Conservation (phyloP, 2,797 vertebrate genomes). For the Dallia pectoralis region DNA sequence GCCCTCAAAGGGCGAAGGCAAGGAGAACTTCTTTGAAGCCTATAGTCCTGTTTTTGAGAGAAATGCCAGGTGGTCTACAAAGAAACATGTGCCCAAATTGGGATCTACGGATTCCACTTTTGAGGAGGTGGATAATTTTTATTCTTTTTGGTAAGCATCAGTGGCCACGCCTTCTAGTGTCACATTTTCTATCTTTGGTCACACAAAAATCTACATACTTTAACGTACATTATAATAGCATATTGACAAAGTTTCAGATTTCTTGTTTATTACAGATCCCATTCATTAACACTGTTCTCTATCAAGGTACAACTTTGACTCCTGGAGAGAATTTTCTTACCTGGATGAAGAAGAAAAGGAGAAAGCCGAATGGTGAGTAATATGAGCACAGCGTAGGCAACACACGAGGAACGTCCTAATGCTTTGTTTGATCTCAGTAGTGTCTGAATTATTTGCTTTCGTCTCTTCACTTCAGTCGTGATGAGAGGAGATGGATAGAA, state of each 20-base stretch:
- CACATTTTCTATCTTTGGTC: background rate
- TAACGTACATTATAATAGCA: background rate
- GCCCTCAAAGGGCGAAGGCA: slow-evolving; percentile 92
- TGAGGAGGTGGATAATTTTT: slow-evolving; percentile 97
- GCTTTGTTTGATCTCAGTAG: background rate
- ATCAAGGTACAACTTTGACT: slow-evolving; percentile 97
- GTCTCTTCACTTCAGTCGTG: slow-evolving; percentile 76
- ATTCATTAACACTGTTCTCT: background rate
- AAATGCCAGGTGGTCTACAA: slow-evolving; percentile 94
- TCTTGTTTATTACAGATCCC: background rate
- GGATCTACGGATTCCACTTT: slow-evolving; percentile 86
- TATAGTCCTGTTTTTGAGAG: slow-evolving; percentile 90
- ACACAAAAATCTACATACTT: background rate
- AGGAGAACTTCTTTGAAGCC: slow-evolving; percentile 92
- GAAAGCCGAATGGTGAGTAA: slow-evolving; percentile 94
- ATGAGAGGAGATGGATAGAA: slow-evolving; percentile 97
- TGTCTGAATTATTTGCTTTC: background rate
- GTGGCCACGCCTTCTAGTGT: background rate
- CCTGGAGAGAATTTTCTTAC: slow-evolving; percentile 99
- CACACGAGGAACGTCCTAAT: too few relatives aligned
- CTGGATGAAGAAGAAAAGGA: slow-evolving; percentile 99
- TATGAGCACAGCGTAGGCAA: background rate
- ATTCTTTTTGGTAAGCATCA: slow-evolving; percentile 94
- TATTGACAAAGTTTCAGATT: background rate
- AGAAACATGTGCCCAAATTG: slow-evolving; percentile 87